Evolutionary conservation across 2,888 invertebrate genomes (phyloP), one percentile per base, ranked within the genome.

Genomic region (Cheilosia grossa): DNA sequence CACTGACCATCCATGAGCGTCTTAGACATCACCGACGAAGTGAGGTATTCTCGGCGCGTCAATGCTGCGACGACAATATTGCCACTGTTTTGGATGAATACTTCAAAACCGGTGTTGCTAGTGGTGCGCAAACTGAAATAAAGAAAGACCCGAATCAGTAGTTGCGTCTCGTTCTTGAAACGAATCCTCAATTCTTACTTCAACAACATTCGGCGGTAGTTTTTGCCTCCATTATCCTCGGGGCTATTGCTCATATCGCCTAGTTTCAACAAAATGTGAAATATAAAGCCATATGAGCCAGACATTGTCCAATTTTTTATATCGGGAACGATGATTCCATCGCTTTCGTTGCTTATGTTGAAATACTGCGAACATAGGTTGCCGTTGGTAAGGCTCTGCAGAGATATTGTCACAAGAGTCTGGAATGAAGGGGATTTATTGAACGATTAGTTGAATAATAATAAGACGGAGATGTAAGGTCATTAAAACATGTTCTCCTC

Each of bases 301-400:
- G 93, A 92, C 75, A 94, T 93, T 6, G 93, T 93, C 94, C 94
- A 94, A 88, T 93, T 93, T 64, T 92, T 92, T 42, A 94, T 93
- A 53, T 93, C 93, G 1, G 94, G 93, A 51, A 94, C 92, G n/a
- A 90, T 89, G 61, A 94, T 93, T 27, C 94, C 94, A 88, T 93
- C 93, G 87, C 89, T 89, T 42, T 89, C 89, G 82, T 88, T 91
- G 88, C 92, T 92, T 15, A 94, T 91, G 87, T 93, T 92, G 83
- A 94, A 93, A 89, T 93, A 94, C 87, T 93, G 92, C 0, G 92
- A 90, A 58, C 93, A 93, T 2, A 91, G 91, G 58, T 90, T 91
- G 47, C 88, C 90, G 66, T 88, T 90, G 9, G 89, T 90, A 53
- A 92, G 64, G 66, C 90, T 91, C 80, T 92, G 90, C 49, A 92